Evolutionary conservation across 2,888 invertebrate genomes (phyloP).

Genomic region (Phorcus lineatus): DNA sequence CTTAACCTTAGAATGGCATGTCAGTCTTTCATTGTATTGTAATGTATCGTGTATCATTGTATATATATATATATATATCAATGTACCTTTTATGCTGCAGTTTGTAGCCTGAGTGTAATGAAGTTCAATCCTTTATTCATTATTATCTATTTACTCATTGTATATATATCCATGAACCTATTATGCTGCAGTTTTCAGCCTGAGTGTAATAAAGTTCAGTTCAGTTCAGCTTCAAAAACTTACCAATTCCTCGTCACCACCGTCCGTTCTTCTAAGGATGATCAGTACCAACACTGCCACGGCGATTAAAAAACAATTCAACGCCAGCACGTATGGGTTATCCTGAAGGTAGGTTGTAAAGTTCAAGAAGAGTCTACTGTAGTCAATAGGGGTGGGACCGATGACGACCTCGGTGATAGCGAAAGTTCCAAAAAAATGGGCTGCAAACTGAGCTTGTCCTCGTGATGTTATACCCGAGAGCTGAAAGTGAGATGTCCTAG

Average conservation of each 20-base stretch:
- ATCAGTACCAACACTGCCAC: slow-evolving; percentile 35
- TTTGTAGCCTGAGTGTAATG: too few species aligned
- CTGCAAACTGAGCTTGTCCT: slow-evolving; percentile 47
- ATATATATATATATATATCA: too few species aligned
- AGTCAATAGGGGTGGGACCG: slow-evolving; percentile 56
- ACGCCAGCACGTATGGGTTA: slow-evolving; percentile 50
- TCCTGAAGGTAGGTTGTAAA: slow-evolving; percentile 45
- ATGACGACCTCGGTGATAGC: slow-evolving; percentile 51
- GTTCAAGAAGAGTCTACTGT: slow-evolving; percentile 53
- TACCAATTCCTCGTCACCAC: slow-evolving; percentile 39
- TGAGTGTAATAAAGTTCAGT: too few species aligned
- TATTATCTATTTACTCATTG: too few species aligned
- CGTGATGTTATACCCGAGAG: background rate
- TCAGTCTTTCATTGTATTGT: too few species aligned
- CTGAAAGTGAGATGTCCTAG: background rate
- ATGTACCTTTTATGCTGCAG: too few species aligned
- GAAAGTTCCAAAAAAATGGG: slow-evolving; percentile 61
- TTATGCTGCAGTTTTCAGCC: too few species aligned
- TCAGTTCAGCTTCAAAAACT: background rate
- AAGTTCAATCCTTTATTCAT: too few species aligned
- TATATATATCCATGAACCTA: too few species aligned
- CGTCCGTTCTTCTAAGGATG: slow-evolving; percentile 41
- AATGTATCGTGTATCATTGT: too few species aligned
- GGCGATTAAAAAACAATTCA: slow-evolving; percentile 40
- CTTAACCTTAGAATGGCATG: too few species aligned